Base-by-base conservation (phyloP, 2,888 invertebrate genomes). In the Napeogenes sylphis region DNA sequence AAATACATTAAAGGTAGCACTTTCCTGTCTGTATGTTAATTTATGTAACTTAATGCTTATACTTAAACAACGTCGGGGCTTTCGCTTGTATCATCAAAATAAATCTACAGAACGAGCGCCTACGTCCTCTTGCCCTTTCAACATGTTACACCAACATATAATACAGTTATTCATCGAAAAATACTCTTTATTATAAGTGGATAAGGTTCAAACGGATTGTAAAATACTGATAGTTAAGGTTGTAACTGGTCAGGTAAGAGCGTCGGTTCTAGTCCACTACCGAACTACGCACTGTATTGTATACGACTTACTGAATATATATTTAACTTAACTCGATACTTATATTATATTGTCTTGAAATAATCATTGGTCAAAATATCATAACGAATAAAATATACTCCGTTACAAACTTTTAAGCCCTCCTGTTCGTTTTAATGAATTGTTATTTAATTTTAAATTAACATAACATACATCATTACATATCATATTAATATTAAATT, bases 121-220 rank as follows among this genome's bases (percentile, higher is more conserved):
- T 65, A 62, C 67, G 69, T 67, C 71, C 67, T 69, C 66, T 61
- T 73, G 73, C 73, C 73, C 73, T 73, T 73, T 73, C 65, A 61
- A 70, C 70, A 70, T 59, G 45, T 57, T 59, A 32, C 46, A 51
- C 65, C 21, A 61, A 55, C 10, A 46, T 2, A 1, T 42, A 6
- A 13, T 55, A 33, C 55, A 21, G 5, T 33, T 45, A 0, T 3
- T 12, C 45, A 32, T 13, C 3, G n/a, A 14, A 65, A 61, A 63
- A 42, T 30, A 6, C 1, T 12, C 14, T 58, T 61, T 67, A 61
- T 35, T 2, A 4, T 4, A 4, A 4, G 2, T 35, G 2, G 0
- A 62, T 57, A 62, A 45, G 46, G 46, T 51, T 10, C 3, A 12
- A 21, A 4, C 14, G 3, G 54, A 4, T 13, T 35, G 62, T 35